Percentiles rank a stretch among this genome's conserved stretches.
Conservation (phyloP, 2,888 invertebrate genomes). For the Augochlorella aurata region DNA sequence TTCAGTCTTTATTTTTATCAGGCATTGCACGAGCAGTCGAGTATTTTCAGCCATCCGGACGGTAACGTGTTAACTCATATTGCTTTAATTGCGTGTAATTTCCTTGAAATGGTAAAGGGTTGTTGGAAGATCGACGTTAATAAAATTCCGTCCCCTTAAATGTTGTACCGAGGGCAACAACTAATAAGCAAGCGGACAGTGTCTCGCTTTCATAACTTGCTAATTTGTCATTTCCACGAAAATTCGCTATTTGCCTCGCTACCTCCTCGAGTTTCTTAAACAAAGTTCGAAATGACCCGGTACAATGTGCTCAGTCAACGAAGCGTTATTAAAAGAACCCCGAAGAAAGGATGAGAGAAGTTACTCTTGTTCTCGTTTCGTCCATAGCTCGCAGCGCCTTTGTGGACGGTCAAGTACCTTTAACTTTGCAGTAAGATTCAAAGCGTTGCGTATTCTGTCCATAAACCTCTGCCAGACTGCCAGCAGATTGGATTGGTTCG, state of each 20-base stretch:
- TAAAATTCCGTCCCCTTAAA: not conserved
- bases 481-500: slow-evolving; percentile 34
- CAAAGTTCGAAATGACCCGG: slow-evolving; percentile 18
- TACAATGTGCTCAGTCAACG: slow-evolving; percentile 21
- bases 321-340: slow-evolving; percentile 35
- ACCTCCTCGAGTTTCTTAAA: slow-evolving; percentile 15
- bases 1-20: no score
- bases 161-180: not conserved
- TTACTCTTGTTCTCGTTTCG: slow-evolving; percentile 12
- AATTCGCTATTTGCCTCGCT: not conserved
- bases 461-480: slow-evolving; percentile 18
- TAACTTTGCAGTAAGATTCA: slow-evolving; percentile 40
- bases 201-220: not conserved
- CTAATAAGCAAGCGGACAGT: not conserved
- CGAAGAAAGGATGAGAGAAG: slow-evolving; percentile 3
- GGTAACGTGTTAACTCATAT: not conserved
- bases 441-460: slow-evolving; percentile 34
- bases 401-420: slow-evolving; percentile 25
- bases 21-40: no score
- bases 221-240: slow-evolving; percentile 21
- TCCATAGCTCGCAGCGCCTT: slow-evolving; percentile 13
- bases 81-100: not conserved
- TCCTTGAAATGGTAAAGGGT: not conserved
- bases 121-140: not conserved
- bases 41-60: no score